phyloP scores from a whole-genome alignment of 1,140 invertebrate species.

The Drosophila dunni region DNA sequence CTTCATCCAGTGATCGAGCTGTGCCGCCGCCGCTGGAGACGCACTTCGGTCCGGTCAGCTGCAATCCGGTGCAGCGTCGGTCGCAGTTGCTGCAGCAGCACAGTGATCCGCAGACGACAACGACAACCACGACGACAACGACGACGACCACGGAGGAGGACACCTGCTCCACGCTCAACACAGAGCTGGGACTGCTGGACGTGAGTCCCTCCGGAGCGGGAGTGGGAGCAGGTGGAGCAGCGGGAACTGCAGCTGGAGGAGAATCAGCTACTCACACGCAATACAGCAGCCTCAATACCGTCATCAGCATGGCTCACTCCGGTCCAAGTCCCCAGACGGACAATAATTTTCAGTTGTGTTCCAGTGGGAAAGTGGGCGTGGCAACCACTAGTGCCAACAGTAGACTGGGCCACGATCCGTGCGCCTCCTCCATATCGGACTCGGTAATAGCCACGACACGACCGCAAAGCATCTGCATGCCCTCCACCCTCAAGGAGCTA shows the following conservation, averaged over 20 bases:
- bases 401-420: slow-evolving; percentile 71
- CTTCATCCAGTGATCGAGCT: slow-evolving; percentile 57
- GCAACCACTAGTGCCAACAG: slow-evolving; percentile 75
- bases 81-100: slow-evolving; percentile 77
- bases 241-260: slow-evolving; percentile 36
- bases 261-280: slow-evolving; percentile 75
- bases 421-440: slow-evolving; percentile 77
- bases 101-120: slow-evolving; percentile 81
- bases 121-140: slow-evolving; percentile 76
- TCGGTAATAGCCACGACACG: slow-evolving; percentile 66
- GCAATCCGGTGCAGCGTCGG: slow-evolving; percentile 63
- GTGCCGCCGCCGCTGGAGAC: slow-evolving; percentile 67
- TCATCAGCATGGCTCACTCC: slow-evolving; percentile 73
- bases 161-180: slow-evolving; percentile 79
- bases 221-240: slow-evolving; percentile 12
- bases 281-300: slow-evolving; percentile 79
- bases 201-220: not conserved
- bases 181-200: slow-evolving; percentile 67
- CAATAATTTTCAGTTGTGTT: slow-evolving; percentile 55
- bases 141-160: slow-evolving; percentile 79
- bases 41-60: slow-evolving; percentile 71
- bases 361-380: slow-evolving; percentile 15
- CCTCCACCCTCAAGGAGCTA: slow-evolving; percentile 74
- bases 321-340: slow-evolving; percentile 68
- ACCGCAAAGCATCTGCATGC: slow-evolving; percentile 78